Conservation (phyloP, 2,113 vertebrate species). For the Oreotragus oreotragus region DNA sequence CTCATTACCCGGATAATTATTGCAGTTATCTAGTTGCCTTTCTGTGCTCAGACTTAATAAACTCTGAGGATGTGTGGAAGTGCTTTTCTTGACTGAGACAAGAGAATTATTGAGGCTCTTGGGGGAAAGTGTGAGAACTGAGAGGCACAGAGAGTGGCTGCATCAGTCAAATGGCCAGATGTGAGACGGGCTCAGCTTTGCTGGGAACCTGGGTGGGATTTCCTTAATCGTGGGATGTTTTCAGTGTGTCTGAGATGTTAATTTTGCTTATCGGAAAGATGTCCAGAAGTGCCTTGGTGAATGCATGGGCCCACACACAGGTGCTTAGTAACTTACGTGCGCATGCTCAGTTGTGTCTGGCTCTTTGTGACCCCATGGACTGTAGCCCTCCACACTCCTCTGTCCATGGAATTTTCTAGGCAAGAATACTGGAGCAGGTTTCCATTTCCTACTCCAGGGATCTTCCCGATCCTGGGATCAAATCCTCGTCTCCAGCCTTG, state of each 20-base stretch:
- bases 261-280: not conserved
- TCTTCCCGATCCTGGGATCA: not conserved
- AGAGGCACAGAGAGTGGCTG: too few relatives aligned
- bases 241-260: not conserved
- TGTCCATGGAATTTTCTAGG: not conserved
- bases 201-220: not conserved
- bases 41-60: conserved; percentile 49
- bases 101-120: not conserved
- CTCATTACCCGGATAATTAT: conserved; percentile 56
- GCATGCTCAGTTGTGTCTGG: not conserved
- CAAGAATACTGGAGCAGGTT: not conserved
- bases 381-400: not conserved
- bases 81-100: not conserved
- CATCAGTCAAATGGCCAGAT: rapidly evolving
- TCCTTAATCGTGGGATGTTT: not conserved
- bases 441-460: not conserved
- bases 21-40: conserved; percentile 33
- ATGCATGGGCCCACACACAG: rapidly evolving
- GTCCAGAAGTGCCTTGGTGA: not conserved
- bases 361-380: not conserved
- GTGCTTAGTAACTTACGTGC: not conserved
- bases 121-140: not conserved
- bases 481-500: not conserved
- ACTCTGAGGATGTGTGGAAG: not conserved
- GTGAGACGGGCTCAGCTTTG: not conserved